These are phyloP conservation scores for Eidolon dupreanum DNA, from an alignment of 2,797 vertebrate species.

Conservation along the genomic window DNA sequence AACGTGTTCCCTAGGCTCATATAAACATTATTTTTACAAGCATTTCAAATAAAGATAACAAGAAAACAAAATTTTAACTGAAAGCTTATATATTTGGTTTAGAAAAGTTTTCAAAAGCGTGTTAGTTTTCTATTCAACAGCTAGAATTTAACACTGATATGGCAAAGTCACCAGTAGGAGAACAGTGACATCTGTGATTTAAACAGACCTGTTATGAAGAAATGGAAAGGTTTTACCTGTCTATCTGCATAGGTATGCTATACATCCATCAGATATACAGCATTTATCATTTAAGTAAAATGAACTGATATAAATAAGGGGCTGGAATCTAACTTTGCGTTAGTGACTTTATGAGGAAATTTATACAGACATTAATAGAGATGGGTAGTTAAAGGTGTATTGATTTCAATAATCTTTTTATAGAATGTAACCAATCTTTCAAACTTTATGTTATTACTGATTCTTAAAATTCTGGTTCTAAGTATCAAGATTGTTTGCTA, in stretches of 20 bases:
- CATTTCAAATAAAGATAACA: not conserved
- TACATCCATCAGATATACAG: not conserved
- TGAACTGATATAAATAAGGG: not conserved
- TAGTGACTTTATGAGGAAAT: not conserved
- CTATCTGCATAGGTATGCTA: not conserved
- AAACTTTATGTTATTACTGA: not conserved
- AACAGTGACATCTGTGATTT: not conserved
- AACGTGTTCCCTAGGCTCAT: not conserved
- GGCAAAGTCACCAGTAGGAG: not conserved
- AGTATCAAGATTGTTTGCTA: not conserved
- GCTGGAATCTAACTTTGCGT: not conserved
- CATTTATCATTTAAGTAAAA: slow-evolving; percentile 39
- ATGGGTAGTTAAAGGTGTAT: not conserved
- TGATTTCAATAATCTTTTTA: slow-evolving; percentile 45
- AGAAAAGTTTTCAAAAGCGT: not conserved
- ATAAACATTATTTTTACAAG: not conserved
- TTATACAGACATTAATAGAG: not conserved
- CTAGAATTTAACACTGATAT: not conserved
- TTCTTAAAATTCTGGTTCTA: slow-evolving; percentile 35
- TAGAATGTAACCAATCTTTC: not conserved
- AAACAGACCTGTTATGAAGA: not conserved
- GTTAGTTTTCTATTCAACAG: not conserved
- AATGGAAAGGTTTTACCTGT: not conserved
- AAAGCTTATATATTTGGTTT: slow-evolving; percentile 14
- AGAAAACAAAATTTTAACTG: not conserved